Percentiles rank a stretch among this genome's conserved stretches.
These are phyloP conservation scores for Nowickia ferox DNA, from an alignment of 2,888 invertebrate genomes.

Conservation along the genomic window DNA sequence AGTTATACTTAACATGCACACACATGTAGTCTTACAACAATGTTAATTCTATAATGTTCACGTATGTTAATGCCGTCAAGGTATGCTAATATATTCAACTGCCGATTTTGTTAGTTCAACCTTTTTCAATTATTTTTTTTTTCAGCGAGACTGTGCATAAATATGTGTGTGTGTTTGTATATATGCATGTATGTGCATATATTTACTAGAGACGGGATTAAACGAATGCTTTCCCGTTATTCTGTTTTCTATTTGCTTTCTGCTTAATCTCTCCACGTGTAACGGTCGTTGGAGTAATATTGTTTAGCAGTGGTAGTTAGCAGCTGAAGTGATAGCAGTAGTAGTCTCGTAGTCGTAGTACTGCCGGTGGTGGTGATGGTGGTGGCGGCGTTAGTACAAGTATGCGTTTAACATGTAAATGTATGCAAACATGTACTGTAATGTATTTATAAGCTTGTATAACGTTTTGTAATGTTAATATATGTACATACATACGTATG, in stretches of 20 bases:
- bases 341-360: slow-evolving; percentile 29
- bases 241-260: slow-evolving; percentile 36
- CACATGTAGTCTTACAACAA: slow-evolving; percentile 37
- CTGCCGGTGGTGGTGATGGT: slow-evolving; percentile 5
- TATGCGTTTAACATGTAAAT: slow-evolving; percentile 63
- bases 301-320: slow-evolving; percentile 55
- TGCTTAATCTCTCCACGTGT: slow-evolving; percentile 12
- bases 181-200: too few relatives aligned
- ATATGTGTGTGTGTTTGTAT: slow-evolving; percentile 15
- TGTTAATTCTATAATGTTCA: slow-evolving; percentile 63
- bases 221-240: slow-evolving; percentile 46
- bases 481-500: slow-evolving; percentile 2
- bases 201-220: slow-evolving; percentile 47
- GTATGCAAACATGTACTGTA: slow-evolving; percentile 45
- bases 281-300: slow-evolving; percentile 48
- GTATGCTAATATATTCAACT: slow-evolving; percentile 64
- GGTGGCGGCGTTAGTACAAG: slow-evolving; percentile 31
- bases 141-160: background rate
- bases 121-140: slow-evolving; percentile 26
- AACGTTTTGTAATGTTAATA: background rate
- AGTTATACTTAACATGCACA: slow-evolving; percentile 11
- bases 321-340: slow-evolving; percentile 38
- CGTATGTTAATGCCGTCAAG: slow-evolving; percentile 68
- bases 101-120: slow-evolving; percentile 25
- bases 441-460: slow-evolving; percentile 5